phyloP scores from a whole-genome alignment of 1,140 invertebrate species.

The Xylocopa sonorina region DNA sequence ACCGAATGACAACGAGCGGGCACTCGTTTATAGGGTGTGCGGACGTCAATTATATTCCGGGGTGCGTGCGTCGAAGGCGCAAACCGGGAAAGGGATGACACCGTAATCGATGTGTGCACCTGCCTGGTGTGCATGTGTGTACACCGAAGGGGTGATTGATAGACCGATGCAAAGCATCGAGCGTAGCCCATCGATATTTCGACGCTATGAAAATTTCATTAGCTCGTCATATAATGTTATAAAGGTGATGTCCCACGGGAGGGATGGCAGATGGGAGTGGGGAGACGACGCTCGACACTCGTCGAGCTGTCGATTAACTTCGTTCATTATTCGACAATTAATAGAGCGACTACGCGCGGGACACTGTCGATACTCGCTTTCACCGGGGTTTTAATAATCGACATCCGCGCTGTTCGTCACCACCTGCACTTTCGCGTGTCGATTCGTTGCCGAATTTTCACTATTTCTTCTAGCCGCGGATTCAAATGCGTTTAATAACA shows the following conservation, averaged over 20 bases:
- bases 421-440: neutral
- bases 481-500: neutral
- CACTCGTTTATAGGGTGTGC: conserved; percentile 64
- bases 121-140: conserved; percentile 40
- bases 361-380: conserved; percentile 64
- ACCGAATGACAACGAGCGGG: conserved; percentile 59
- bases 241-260: conserved; percentile 65
- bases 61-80: conserved; percentile 51
- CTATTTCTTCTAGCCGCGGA: neutral
- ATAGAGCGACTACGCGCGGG: conserved; percentile 60
- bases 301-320: conserved; percentile 79
- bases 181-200: conserved; percentile 74
- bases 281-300: conserved; percentile 73
- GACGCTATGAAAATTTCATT: conserved; percentile 78
- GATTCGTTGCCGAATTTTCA: conserved; percentile 1
- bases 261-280: conserved; percentile 33
- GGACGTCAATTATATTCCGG: conserved; percentile 69
- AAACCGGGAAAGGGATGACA: conserved; percentile 5
- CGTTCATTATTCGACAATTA: conserved; percentile 77
- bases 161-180: conserved; percentile 64
- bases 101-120: conserved; percentile 39
- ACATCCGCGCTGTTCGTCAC: conserved; percentile 16
- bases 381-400: conserved; percentile 74
- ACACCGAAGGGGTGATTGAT: conserved; percentile 70
- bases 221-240: conserved; percentile 77